A percentile compares a stretch with the other conserved stretches of the same genome.
Conservation (phyloP, 2,797 vertebrate species). For the Pampus argenteus region DNA sequence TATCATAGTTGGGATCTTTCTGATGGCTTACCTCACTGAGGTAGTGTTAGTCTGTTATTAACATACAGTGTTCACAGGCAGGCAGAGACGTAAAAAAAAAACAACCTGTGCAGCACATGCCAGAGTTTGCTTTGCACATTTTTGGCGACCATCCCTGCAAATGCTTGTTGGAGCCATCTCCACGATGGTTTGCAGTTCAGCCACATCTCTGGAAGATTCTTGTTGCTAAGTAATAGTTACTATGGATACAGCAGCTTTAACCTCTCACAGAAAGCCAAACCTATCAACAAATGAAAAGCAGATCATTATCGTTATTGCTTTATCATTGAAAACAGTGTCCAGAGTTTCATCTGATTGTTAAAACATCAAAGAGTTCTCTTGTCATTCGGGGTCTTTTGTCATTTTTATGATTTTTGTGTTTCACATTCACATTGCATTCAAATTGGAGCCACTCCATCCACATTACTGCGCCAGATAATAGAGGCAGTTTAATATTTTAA, state of each 20-base stretch:
- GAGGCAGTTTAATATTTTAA: conserved; percentile 27
- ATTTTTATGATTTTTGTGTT: conserved; percentile 14
- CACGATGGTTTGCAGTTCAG: conserved; percentile 58
- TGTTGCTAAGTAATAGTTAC: conserved; percentile 86
- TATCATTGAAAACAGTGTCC: conserved; percentile 35
- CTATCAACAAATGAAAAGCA: conserved; percentile 64
- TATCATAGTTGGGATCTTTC: conserved; percentile 12
- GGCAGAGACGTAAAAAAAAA: background rate
- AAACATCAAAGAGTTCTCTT: conserved; percentile 31
- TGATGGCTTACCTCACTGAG: conserved; percentile 6
- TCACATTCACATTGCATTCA: conserved; percentile 5
- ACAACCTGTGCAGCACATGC: background rate
- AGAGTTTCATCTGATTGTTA: conserved; percentile 16
- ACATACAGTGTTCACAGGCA: conserved; percentile 2
- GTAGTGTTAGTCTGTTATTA: conserved; percentile 16
- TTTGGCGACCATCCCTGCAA: conserved; percentile 21
- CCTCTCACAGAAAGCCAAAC: conserved; percentile 67
- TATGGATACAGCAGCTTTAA: conserved; percentile 82
- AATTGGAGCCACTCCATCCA: background rate
- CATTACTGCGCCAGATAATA: conserved; percentile 3
- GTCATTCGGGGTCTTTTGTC: conserved; percentile 3
- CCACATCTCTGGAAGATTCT: conserved; percentile 72
- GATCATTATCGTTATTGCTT: conserved; percentile 47
- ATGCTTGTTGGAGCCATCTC: conserved; percentile 31
- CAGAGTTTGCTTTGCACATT: conserved; percentile 19